These are phyloP conservation scores for Andrena bucephala DNA, from an alignment of 2,888 invertebrate genomes.

Conservation along the genomic window DNA sequence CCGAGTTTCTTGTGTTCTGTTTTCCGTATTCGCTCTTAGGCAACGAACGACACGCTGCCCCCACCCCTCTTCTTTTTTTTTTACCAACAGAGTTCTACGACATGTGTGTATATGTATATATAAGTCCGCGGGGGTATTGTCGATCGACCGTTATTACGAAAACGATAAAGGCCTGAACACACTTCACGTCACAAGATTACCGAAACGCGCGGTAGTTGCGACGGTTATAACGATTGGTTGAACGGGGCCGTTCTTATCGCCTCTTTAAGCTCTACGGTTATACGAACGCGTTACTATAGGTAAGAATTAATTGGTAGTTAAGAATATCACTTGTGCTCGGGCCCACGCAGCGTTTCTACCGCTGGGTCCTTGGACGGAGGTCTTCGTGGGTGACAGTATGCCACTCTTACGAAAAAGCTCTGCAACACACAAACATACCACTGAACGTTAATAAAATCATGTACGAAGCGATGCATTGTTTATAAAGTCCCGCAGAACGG, in stretches of 20 bases:
- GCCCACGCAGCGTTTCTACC: conserved; percentile 66
- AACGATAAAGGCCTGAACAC: conserved; percentile 58
- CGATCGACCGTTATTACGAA: conserved; percentile 20
- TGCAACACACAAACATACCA: conserved; percentile 38
- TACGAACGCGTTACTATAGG: conserved; percentile 42
- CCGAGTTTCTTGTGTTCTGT: not conserved
- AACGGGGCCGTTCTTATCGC: conserved; percentile 25
- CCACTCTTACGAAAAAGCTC: conserved; percentile 62
- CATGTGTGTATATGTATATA: too few relatives aligned
- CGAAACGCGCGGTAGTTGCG: conserved; percentile 31
- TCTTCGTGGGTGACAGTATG: conserved; percentile 71
- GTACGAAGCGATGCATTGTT: too few relatives aligned
- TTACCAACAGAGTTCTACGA: too few relatives aligned
- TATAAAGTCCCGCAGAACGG: too few relatives aligned
- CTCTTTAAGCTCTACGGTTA: conserved; percentile 34
- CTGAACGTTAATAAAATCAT: not conserved
- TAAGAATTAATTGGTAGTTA: conserved; percentile 64
- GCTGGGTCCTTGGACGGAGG: conserved; percentile 80
- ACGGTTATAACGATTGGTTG: conserved; percentile 32
- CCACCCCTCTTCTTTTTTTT: fast-evolving
- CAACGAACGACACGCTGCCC: too few relatives aligned
- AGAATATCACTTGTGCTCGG: conserved; percentile 76
- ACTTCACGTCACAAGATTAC: conserved; percentile 54
- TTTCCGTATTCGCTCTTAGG: not conserved
- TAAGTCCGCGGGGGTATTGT: conserved; percentile 35